Evolutionary conservation across 2,797 vertebrate species (phyloP).

Genomic region (Dermochelys coriacea): DNA sequence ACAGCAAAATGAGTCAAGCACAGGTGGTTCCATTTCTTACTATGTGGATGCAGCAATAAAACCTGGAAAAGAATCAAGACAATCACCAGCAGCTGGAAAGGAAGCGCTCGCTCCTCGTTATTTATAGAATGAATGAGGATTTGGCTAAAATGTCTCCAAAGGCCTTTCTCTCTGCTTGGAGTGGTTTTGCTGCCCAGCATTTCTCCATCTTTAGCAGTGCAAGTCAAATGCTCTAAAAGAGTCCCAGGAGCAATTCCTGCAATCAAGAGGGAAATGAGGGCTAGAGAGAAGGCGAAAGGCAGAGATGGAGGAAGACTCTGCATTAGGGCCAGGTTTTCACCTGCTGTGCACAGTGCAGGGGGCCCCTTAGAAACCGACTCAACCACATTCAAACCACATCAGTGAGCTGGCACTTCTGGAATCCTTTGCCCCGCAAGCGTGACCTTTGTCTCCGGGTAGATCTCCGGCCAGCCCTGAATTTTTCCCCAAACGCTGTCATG

Average conservation of each 20-base stretch:
- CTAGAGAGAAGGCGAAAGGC: too few species aligned
- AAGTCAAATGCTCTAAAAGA: rapidly evolving
- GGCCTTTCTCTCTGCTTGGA: neutral
- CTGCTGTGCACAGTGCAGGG: too few species aligned
- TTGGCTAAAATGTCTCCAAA: neutral
- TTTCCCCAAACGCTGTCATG: too few species aligned
- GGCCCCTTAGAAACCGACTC: too few species aligned
- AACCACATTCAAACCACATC: too few species aligned
- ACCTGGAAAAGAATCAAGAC: rapidly evolving
- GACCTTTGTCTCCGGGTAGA: too few species aligned
- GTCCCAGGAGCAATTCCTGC: neutral
- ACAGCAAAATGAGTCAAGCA: neutral
- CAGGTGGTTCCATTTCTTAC: neutral
- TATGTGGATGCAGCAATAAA: too few species aligned
- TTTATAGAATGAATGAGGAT: neutral
- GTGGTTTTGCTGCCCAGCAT: rapidly evolving
- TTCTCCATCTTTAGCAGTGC: neutral
- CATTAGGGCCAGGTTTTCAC: too few species aligned
- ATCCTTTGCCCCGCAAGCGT: too few species aligned
- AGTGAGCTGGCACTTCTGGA: too few species aligned
- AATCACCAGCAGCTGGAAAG: neutral
- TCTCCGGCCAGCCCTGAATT: too few species aligned
- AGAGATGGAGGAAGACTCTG: neutral
- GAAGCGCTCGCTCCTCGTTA: neutral
- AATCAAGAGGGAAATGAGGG: too few species aligned